These are phyloP conservation scores for Halisarca cf. caerulea DNA, from an alignment of 37 sponge, comb jelly and placozoan species.

Conservation along the genomic window DNA sequence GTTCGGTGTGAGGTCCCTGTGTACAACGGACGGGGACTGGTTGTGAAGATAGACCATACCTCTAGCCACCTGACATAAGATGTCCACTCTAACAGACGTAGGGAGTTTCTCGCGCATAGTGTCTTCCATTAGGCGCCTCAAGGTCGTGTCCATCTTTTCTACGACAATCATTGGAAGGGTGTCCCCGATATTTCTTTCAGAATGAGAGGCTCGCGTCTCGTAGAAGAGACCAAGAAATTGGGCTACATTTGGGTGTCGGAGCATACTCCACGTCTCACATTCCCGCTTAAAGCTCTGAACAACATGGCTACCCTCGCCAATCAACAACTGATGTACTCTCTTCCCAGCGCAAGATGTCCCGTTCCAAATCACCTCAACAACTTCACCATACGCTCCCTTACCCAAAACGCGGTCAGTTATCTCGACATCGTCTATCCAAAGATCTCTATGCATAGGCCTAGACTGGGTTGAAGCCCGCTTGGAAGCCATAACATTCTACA, in stretches of 20 bases:
- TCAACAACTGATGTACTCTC: not conserved
- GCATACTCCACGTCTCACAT: conserved; percentile 7
- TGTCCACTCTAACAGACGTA: conserved; percentile 15
- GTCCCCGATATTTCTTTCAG: not conserved
- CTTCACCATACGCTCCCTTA: conserved; percentile 17
- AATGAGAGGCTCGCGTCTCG: not conserved
- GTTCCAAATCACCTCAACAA: not conserved
- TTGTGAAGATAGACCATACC: conserved; percentile 61
- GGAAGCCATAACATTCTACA: too few relatives aligned
- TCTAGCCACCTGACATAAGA: conserved; percentile 42
- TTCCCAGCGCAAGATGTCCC: conserved; percentile 15
- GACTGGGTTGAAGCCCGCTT: too few relatives aligned
- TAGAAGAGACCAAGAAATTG: conserved; percentile 8
- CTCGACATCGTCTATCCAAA: not conserved
- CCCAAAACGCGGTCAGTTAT: not conserved
- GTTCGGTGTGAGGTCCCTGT: conserved; percentile 56
- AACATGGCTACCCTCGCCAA: too few relatives aligned
- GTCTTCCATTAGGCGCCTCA: not conserved
- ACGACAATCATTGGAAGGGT: not conserved
- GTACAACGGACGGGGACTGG: conserved; percentile 38
- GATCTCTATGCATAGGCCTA: not conserved
- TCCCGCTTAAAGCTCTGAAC: not conserved
- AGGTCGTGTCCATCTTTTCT: conserved; percentile 11
- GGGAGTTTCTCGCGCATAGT: conserved; percentile 7
- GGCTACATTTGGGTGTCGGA: conserved; percentile 3